phyloP scores from a whole-genome alignment of 2,113 vertebrate genomes.

The Hippocampus guttulatus region DNA sequence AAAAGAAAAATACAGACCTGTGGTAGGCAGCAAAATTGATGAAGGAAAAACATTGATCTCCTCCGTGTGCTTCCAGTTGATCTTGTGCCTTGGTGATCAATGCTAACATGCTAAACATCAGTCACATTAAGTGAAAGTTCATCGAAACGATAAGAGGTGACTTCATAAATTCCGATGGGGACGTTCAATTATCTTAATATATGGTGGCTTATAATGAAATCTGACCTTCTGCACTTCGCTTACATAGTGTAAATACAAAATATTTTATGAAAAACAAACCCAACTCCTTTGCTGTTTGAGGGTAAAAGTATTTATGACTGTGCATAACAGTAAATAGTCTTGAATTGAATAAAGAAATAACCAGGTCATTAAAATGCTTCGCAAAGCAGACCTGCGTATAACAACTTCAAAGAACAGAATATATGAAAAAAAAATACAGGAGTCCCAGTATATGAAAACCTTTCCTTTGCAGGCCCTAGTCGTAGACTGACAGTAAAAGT shows the following conservation, averaged over 20 bases:
- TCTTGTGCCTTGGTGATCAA: slow-evolving; percentile 12
- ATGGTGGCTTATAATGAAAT: too few relatives aligned
- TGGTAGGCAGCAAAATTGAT: slow-evolving; percentile 1
- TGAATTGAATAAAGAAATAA: not conserved
- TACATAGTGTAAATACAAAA: too few relatives aligned
- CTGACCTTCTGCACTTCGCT: too few relatives aligned
- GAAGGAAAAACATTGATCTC: slow-evolving; percentile 20
- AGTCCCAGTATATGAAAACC: not conserved
- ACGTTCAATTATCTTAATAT: not conserved
- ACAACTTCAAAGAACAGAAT: not conserved
- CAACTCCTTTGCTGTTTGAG: too few relatives aligned
- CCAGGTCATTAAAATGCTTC: not conserved
- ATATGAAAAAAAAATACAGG: not conserved
- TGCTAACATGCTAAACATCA: slow-evolving; percentile 1
- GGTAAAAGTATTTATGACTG: not conserved
- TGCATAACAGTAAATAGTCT: not conserved
- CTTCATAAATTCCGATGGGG: not conserved
- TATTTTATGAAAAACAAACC: too few relatives aligned
- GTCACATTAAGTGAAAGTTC: too few relatives aligned
- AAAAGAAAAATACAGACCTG: slow-evolving; percentile 13
- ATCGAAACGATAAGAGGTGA: too few relatives aligned
- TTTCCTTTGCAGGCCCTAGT: not conserved
- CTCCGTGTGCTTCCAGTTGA: slow-evolving; percentile 22
- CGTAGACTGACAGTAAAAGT: too few relatives aligned
- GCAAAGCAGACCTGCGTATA: not conserved